Base-by-base conservation (phyloP, 2,113 vertebrate genomes). In the Peucedramus taeniatus region DNA sequence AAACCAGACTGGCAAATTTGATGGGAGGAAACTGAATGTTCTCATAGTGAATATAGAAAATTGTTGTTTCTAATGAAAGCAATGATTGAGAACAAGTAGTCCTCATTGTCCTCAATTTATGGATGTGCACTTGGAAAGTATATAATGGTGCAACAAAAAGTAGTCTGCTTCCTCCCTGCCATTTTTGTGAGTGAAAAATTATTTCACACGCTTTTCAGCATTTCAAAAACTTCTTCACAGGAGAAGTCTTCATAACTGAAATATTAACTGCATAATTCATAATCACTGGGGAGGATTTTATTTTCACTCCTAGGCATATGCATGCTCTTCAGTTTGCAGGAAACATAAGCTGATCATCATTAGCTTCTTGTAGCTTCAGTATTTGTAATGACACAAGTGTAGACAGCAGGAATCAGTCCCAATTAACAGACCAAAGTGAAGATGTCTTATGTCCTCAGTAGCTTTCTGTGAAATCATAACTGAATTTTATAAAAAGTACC, bases 401-500 rank as follows among this genome's bases (percentile, higher is more conserved):
- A 84, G 81, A 39, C 83, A 82, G 88, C 53, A 53, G 70, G 74
- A 92, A 45, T 68, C 18, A 14, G 37, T 45, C 69, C 65, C 91
- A 40, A 6, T 89, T 89, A 79, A 57, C 28, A 72, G 72, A 49
- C 21, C 47, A 13, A 74, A 91, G 24, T 65, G 53, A 69, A 69
- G 70, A 63, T 37, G 12, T 72, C 45, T 19, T 15, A 39, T n/a
- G 71, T 42, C 19, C n/a, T 92, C 63, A 56, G 50, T 71, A 79
- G 45, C 0, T 0, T 50, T 61, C 61, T 68, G 35, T 53, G 42
- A 93, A 93, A 54, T 50, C 0, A 0, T 42, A 83, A 37, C 39
- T 92, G 89, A 74, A 50, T 83, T 89, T 87, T 79, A 50, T 33
- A 79, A 23, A 23, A 63, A 59, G 68, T 11, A 10, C 40, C 23